A percentile compares a stretch with the other conserved stretches of the same genome.
These are phyloP conservation scores for Neosilurus mollespiculum DNA, from an alignment of 2,797 vertebrate genomes.

Conservation along the genomic window DNA sequence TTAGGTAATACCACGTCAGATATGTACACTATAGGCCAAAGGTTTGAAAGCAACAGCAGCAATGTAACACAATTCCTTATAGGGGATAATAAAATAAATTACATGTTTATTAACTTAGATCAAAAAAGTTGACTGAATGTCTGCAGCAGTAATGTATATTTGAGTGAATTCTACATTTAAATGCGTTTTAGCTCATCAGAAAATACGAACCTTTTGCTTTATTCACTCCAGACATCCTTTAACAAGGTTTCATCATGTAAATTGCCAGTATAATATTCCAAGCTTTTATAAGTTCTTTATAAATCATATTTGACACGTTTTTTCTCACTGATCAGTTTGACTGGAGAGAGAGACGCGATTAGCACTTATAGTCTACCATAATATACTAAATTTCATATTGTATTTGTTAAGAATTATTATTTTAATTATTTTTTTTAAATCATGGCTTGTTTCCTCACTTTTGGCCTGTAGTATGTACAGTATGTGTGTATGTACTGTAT, in stretches of 20 bases:
- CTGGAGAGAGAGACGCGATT: not conserved
- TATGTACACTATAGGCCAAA: conserved; percentile 27
- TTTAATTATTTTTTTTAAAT: not conserved
- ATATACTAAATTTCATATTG: not conserved
- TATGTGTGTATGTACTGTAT: not conserved
- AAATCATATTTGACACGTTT: not conserved
- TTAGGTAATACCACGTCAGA: not conserved
- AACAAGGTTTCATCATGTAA: not conserved
- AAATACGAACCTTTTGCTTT: too few relatives aligned
- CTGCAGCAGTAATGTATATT: not conserved
- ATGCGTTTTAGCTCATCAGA: not conserved
- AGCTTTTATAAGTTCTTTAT: not conserved
- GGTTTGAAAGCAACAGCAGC: conserved; percentile 12
- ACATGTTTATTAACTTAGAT: not conserved
- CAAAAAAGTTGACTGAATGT: not conserved
- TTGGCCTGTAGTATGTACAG: conserved; percentile 25
- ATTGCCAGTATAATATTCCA: conserved; percentile 14
- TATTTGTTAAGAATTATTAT: not conserved
- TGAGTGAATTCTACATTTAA: not conserved
- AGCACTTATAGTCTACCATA: not conserved
- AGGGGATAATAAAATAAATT: not conserved
- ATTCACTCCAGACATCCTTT: not conserved
- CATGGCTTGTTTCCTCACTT: conserved; percentile 1
- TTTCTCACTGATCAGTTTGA: not conserved
- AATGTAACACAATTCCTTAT: not conserved